These are phyloP conservation scores for Parthenolecanium corni DNA, from an alignment of 2,888 invertebrate genomes.

Conservation along the genomic window DNA sequence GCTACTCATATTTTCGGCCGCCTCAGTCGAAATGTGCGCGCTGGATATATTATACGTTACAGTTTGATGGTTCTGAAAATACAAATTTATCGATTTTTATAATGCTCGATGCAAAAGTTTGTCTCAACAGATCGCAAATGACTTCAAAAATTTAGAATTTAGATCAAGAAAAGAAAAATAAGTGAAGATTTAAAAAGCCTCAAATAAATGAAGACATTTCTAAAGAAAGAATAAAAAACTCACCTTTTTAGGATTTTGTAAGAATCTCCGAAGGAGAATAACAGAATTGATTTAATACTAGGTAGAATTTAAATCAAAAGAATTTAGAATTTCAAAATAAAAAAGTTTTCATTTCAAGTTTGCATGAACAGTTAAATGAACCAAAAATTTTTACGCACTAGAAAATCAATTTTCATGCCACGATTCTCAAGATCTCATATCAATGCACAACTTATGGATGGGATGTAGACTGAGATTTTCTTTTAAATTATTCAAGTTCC, in stretches of 20 bases:
- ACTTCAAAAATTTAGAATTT: neutral
- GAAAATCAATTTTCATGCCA: neutral
- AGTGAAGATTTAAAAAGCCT: too few species aligned
- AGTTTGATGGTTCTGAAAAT: constrained; percentile 11
- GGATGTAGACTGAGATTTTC: neutral
- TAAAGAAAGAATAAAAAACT: too few species aligned
- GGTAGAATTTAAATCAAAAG: too few species aligned
- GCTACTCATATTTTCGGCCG: constrained; percentile 12
- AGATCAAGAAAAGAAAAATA: neutral
- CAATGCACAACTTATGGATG: neutral
- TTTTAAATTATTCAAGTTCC: neutral
- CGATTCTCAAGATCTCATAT: too few species aligned
- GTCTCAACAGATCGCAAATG: neutral
- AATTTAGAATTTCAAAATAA: too few species aligned
- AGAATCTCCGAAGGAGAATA: too few species aligned
- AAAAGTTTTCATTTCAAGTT: too few species aligned
- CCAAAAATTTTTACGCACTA: neutral
- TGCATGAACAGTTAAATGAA: neutral
- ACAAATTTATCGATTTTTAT: neutral
- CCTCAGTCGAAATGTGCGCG: constrained; percentile 15
- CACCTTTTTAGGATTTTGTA: too few species aligned
- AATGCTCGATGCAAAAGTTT: too few species aligned
- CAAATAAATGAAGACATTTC: neutral
- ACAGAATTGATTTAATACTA: too few species aligned
- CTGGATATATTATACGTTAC: constrained; percentile 15